Conservation (phyloP, 2,888 invertebrate genomes). For the Atrina japonica region DNA sequence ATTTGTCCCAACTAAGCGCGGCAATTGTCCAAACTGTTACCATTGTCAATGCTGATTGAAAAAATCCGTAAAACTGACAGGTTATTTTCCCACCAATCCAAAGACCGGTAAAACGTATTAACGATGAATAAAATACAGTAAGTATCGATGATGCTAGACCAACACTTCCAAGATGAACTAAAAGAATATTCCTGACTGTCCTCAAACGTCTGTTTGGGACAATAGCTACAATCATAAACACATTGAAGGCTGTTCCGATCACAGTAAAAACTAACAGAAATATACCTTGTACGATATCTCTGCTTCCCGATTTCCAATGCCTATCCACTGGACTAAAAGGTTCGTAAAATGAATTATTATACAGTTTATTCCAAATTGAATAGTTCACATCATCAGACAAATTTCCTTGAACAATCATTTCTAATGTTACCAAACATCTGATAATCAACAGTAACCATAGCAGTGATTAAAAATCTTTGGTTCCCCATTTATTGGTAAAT, state of each 20-base stretch:
- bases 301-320: conserved; percentile 16
- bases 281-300: conserved; percentile 54
- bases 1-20: conserved; percentile 76
- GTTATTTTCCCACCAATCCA: conserved; percentile 62
- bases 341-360: conserved; percentile 11
- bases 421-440: neutral
- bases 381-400: conserved; percentile 20
- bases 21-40: conserved; percentile 69
- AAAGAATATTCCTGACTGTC: conserved; percentile 65
- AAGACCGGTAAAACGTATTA: conserved; percentile 60
- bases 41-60: conserved; percentile 57
- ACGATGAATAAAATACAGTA: conserved; percentile 54
- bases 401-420: conserved; percentile 19
- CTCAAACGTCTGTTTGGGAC: conserved; percentile 64
- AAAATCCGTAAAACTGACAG: conserved; percentile 65
- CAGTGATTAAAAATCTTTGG: too few relatives aligned
- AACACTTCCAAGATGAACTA: conserved; percentile 65
- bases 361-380: conserved; percentile 25
- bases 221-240: conserved; percentile 65
- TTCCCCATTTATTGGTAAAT: too few relatives aligned
- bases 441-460: too few relatives aligned
- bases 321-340: neutral
- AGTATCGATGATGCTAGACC: conserved; percentile 57
- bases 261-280: conserved; percentile 59
- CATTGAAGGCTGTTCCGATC: conserved; percentile 59